Base-by-base conservation (phyloP, 2,797 vertebrate genomes). In the Schizopygopsis malacanthus region DNA sequence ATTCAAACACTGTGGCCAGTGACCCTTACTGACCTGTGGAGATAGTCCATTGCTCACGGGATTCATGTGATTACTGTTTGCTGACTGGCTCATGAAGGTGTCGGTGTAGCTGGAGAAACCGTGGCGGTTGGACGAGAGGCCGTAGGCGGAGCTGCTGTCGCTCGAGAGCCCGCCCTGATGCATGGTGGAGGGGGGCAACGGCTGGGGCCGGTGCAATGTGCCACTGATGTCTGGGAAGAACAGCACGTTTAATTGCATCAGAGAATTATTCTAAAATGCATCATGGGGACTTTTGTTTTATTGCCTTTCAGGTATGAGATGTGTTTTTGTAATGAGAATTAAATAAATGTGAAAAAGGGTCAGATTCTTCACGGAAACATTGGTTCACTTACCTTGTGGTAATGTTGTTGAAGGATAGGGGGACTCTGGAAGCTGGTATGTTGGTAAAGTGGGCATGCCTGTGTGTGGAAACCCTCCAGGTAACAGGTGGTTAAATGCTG, bases 91-190 rank as follows among this genome's bases (percentile, higher is more conserved):
- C 96, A 99, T 98, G 93, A 99, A 99, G 87, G 95, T 96, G 92
- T 99, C 98, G 0, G 98, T 96, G 93, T 99, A 99, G 95, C 96
- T 97, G 93, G 97, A 97, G 94, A 99, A 99, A 89, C 97, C 82
- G 79, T 98, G 97, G 28, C 97, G 95, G 82, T 94, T 95, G 79
- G 96, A 94, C 52, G 95, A 83, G 87, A 98, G 95, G 28, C 97
- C 96, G 0, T 98, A 99, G 82, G 96, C 96, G 0, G 97, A 95
- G 92, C 95, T 78, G 91, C 95, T 89, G 69, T 95, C 96, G 0
- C 93, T 94, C 0, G 96, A 94, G 18, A 98, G 91, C 0, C 97
- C 95, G 0, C 96, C 94, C 93, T 99, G 98, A 92, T 99, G 98
- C 97, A 98, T 97, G 91, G 96, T 96, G 90, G 98, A 98, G 0